Percentiles rank a stretch among this genome's conserved stretches.
These are phyloP conservation scores for Drosophila saltans DNA, from an alignment of 1,140 invertebrate species.

Conservation along the genomic window DNA sequence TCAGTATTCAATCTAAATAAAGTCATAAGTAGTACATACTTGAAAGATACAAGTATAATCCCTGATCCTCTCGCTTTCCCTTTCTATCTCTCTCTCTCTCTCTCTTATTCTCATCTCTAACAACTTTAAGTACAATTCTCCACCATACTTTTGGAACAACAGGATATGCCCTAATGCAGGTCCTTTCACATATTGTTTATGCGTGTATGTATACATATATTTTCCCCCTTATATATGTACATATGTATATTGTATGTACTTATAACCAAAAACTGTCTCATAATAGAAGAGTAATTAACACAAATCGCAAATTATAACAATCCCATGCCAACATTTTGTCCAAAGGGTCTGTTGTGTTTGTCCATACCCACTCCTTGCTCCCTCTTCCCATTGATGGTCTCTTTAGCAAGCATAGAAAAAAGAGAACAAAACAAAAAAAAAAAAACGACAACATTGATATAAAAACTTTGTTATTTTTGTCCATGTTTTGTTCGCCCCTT, in stretches of 20 bases:
- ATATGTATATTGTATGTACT: background rate
- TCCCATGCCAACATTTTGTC: slow-evolving; percentile 31
- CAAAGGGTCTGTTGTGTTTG: background rate
- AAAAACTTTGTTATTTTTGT: slow-evolving; percentile 54
- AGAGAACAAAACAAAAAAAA: slow-evolving; percentile 13
- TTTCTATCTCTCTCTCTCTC: background rate
- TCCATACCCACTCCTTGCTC: slow-evolving; percentile 20
- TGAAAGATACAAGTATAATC: too few relatives aligned
- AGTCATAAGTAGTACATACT: too few relatives aligned
- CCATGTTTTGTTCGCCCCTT: slow-evolving; percentile 44
- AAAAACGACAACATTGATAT: slow-evolving; percentile 10
- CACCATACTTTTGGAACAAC: background rate
- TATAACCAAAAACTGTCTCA: slow-evolving; percentile 19
- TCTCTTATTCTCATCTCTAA: background rate
- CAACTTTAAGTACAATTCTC: background rate
- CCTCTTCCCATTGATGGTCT: background rate
- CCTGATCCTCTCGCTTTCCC: too few relatives aligned
- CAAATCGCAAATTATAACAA: slow-evolving; percentile 79
- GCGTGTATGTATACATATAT: too few relatives aligned
- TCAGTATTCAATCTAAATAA: too few relatives aligned
- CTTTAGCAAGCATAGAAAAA: slow-evolving; percentile 46
- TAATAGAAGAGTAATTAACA: slow-evolving; percentile 79
- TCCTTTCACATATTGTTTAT: background rate
- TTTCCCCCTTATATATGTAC: background rate
- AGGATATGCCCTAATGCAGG: slow-evolving; percentile 16